Conservation (phyloP, 1,140 invertebrate species). For the Heliconius congener region DNA sequence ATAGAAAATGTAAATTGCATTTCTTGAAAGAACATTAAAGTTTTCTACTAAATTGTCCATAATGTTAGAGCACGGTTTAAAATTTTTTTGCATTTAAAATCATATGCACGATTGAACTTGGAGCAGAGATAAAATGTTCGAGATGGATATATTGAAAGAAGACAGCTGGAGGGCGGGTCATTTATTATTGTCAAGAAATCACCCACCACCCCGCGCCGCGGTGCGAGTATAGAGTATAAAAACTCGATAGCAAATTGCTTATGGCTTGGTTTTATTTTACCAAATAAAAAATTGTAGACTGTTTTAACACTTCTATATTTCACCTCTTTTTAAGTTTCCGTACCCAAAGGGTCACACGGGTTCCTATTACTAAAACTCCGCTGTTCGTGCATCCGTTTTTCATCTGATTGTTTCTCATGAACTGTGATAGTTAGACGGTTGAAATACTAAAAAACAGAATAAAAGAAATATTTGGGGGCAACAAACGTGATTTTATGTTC, state of each 20-base stretch:
- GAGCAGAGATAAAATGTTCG: constrained; percentile 15
- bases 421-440: too few relatives aligned
- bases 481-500: too few relatives aligned
- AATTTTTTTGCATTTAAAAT: too few relatives aligned
- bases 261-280: background rate
- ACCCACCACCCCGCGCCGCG: background rate
- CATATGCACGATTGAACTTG: background rate
- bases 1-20: too few relatives aligned
- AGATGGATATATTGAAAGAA: constrained; percentile 20
- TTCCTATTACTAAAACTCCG: too few relatives aligned
- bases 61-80: background rate
- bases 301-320: background rate
- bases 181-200: constrained; percentile 18
- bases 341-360: too few relatives aligned
- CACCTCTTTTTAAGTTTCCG: too few relatives aligned
- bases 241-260: background rate
- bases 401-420: too few relatives aligned
- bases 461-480: too few relatives aligned
- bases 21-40: background rate
- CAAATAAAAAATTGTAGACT: background rate
- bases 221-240: background rate
- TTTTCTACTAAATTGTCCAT: background rate
- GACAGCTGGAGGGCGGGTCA: constrained; percentile 16
- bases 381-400: too few relatives aligned
- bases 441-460: too few relatives aligned